Percentiles rank a stretch among this genome's conserved stretches.
Conservation (phyloP, 2,113 vertebrate species). For the Odobenus rosmarus region DNA sequence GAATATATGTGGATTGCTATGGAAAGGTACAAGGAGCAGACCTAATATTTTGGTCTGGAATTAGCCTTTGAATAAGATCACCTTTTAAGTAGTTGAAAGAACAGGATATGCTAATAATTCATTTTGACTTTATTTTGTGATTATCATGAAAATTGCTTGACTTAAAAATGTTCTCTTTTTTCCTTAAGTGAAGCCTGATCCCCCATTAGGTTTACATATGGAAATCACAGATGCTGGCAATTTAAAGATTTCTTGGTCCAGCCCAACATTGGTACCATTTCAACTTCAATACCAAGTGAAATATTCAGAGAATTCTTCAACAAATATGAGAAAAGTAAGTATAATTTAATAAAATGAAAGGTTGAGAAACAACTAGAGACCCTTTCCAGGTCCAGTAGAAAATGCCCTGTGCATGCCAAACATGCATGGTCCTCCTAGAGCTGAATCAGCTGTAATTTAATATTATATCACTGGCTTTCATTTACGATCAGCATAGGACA, state of each 20-base stretch:
- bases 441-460: neutral
- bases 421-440: neutral
- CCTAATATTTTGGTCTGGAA: neutral
- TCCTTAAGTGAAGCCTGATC: conserved; percentile 90
- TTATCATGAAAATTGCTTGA: neutral
- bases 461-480: neutral
- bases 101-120: neutral
- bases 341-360: conserved; percentile 25
- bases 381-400: neutral
- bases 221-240: conserved; percentile 87
- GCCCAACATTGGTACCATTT: conserved; percentile 55
- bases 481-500: neutral
- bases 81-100: conserved; percentile 9
- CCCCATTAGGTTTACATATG: conserved; percentile 88
- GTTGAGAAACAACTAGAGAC: neutral
- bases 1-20: neutral
- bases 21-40: neutral
- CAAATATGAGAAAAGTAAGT: conserved; percentile 79
- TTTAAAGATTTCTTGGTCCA: conserved; percentile 90
- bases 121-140: neutral
- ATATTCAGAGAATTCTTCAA: conserved; percentile 81
- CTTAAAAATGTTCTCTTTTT: conserved; percentile 45
- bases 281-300: conserved; percentile 90
- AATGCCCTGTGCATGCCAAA: neutral
- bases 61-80: neutral